phyloP scores from a whole-genome alignment of 2,113 vertebrate species.

The Dipodomys stephensi region DNA sequence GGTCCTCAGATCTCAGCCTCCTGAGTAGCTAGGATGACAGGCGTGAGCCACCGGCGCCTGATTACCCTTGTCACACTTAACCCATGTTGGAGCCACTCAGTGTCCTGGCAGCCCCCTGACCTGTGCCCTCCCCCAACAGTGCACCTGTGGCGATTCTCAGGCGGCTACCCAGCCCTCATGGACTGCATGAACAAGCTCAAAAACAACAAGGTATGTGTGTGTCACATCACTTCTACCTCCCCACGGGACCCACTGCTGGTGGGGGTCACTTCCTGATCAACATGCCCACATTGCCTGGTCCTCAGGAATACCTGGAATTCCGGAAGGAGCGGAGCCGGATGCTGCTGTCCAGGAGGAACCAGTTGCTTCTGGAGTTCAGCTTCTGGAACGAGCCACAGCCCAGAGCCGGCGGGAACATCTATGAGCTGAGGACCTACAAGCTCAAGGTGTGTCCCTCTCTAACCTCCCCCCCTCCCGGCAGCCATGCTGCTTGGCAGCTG shows the following conservation, averaged over 20 bases:
- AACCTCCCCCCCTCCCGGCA: background rate
- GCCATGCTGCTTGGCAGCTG: background rate
- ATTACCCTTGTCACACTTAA: no score
- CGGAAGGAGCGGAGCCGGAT: constrained; percentile 94
- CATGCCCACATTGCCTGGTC: fast-evolving
- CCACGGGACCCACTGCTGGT: background rate
- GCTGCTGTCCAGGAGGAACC: constrained; percentile 95
- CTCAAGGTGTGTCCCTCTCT: constrained; percentile 89
- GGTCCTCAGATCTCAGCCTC: no score
- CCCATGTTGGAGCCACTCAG: background rate
- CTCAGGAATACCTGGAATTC: constrained; percentile 93
- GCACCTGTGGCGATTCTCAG: constrained; percentile 96
- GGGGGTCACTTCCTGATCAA: background rate
- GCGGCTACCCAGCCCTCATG: constrained; percentile 95
- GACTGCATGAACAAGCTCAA: constrained; percentile 94
- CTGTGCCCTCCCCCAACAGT: constrained; percentile 85
- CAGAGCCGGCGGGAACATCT: constrained; percentile 93
- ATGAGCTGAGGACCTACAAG: constrained; percentile 94
- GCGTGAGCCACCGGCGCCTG: no score
- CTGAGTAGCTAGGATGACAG: no score
- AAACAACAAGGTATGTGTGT: constrained; percentile 89
- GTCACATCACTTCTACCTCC: fast-evolving
- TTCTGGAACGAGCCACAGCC: constrained; percentile 98
- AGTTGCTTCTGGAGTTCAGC: constrained; percentile 97
- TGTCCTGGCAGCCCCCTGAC: background rate